Evolutionary conservation across 2,888 invertebrate genomes (phyloP).

Genomic region (Microplitis deprimator): DNA sequence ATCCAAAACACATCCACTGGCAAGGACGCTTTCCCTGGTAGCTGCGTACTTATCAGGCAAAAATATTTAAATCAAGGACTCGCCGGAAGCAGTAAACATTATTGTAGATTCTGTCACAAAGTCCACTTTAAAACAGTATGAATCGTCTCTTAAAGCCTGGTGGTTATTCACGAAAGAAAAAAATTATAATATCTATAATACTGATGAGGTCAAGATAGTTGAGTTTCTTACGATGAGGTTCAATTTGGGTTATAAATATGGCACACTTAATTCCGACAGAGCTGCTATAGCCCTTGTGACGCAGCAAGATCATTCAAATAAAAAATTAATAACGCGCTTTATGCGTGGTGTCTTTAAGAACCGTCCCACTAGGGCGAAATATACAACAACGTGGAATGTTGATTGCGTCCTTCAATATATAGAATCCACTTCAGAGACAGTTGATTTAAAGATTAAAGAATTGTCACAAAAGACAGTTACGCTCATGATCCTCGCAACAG

Average conservation of each 20-base stretch:
- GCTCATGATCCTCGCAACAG: conserved; percentile 42
- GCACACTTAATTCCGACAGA: conserved; percentile 36
- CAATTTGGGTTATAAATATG: conserved; percentile 31
- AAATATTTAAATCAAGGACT: conserved; percentile 25
- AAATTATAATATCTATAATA: conserved; percentile 4
- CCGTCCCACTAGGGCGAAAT: conserved; percentile 33
- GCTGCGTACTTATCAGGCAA: conserved; percentile 35
- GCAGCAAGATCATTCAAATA: conserved; percentile 11
- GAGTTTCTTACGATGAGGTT: conserved; percentile 28
- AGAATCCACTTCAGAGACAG: conserved; percentile 2
- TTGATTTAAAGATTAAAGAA: conserved; percentile 32
- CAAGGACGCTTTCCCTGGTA: conserved; percentile 31
- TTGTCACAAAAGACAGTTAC: conserved; percentile 39
- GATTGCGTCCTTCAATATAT: conserved; percentile 27
- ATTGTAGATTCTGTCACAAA: conserved; percentile 30
- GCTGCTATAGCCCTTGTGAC: conserved; percentile 37
- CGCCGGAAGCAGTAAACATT: conserved; percentile 20
- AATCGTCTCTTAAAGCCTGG: conserved; percentile 24
- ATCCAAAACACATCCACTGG: conserved; percentile 31
- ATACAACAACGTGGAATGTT: conserved; percentile 41
- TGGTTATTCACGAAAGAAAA: neutral
- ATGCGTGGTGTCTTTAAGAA: conserved; percentile 33
- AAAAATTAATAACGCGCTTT: conserved; percentile 35
- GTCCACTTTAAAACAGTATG: conserved; percentile 36
- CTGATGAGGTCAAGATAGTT: conserved; percentile 15